Percentiles rank a stretch among this genome's conserved stretches.
Conservation (phyloP, 2,888 invertebrate genomes). For the Drosophila testacea region DNA sequence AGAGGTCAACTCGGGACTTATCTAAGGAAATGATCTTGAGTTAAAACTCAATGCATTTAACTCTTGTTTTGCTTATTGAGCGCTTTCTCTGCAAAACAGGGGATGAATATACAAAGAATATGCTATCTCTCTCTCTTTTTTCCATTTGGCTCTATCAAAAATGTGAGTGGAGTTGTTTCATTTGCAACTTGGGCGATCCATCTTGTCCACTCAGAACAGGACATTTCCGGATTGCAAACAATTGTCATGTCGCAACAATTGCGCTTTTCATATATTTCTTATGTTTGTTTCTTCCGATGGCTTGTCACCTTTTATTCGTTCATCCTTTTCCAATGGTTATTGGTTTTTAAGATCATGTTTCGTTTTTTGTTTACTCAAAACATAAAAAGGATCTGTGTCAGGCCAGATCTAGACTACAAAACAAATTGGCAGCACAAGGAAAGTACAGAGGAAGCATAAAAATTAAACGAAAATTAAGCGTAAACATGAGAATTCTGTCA, state of each 20-base stretch:
- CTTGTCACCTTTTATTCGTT: constrained; percentile 52
- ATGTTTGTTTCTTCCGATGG: constrained; percentile 63
- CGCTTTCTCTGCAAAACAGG: constrained; percentile 27
- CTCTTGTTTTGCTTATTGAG: not conserved
- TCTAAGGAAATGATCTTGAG: constrained; percentile 21
- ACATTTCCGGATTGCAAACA: constrained; percentile 82
- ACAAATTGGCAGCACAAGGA: constrained; percentile 40
- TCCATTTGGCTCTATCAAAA: not conserved
- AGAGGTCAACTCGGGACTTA: constrained; percentile 71
- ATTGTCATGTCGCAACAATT: constrained; percentile 73
- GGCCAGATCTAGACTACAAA: constrained; percentile 16
- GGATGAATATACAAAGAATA: constrained; percentile 20
- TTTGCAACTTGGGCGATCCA: constrained; percentile 61
- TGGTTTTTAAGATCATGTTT: constrained; percentile 83
- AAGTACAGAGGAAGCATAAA: constrained; percentile 60
- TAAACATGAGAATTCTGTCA: constrained; percentile 82
- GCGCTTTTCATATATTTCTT: constrained; percentile 52
- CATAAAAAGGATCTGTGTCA: constrained; percentile 30
- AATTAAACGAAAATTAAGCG: constrained; percentile 82
- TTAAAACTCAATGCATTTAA: constrained; percentile 14
- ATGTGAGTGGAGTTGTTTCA: constrained; percentile 27
- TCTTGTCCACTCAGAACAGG: constrained; percentile 71
- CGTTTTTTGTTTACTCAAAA: constrained; percentile 58
- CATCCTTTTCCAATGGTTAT: constrained; percentile 53
- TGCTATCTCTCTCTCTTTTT: not conserved